A percentile compares a stretch with the other conserved stretches of the same genome.
Evolutionary conservation across 1,140 invertebrate species (phyloP).

Genomic region (Pristionchus pacificus): DNA sequence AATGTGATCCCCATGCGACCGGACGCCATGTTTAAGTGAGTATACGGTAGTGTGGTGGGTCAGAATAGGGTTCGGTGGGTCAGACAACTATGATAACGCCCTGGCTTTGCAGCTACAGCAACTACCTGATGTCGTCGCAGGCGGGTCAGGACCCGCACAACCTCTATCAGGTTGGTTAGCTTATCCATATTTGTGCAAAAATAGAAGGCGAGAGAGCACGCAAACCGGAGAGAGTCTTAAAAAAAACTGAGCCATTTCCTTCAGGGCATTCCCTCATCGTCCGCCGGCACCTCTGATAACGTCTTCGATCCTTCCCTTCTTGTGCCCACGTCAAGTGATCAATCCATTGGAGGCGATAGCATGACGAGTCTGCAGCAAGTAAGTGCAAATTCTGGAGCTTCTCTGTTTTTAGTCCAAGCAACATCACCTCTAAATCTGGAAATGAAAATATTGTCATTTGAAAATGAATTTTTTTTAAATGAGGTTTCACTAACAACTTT

Average conservation of each 20-base stretch:
- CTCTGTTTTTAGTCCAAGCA: no score
- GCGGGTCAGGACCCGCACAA: constrained; percentile 2
- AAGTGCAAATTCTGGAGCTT: no score
- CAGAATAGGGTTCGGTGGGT: background rate
- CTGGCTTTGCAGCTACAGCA: constrained; percentile 22
- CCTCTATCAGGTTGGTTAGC: constrained; percentile 29
- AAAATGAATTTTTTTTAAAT: no score
- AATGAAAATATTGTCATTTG: no score
- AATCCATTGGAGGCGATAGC: constrained; percentile 26
- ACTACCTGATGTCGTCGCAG: constrained; percentile 25
- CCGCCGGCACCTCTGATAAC: constrained; percentile 4
- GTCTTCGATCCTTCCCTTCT: constrained; percentile 33
- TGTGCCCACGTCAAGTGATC: constrained; percentile 34
- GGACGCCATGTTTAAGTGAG: constrained; percentile 51
- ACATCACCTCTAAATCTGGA: no score
- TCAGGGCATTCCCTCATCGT: constrained; percentile 2
- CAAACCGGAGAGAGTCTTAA: no score
- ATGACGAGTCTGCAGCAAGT: constrained; percentile 31
- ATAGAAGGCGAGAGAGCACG: no score
- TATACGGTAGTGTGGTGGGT: constrained; percentile 4
- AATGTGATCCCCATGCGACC: constrained; percentile 48
- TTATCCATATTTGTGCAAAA: constrained; percentile 20
- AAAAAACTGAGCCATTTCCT: constrained; percentile 22
- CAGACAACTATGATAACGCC: background rate
- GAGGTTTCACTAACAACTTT: no score